Conservation (phyloP, 2,888 invertebrate species). For the Parnassius apollo region DNA sequence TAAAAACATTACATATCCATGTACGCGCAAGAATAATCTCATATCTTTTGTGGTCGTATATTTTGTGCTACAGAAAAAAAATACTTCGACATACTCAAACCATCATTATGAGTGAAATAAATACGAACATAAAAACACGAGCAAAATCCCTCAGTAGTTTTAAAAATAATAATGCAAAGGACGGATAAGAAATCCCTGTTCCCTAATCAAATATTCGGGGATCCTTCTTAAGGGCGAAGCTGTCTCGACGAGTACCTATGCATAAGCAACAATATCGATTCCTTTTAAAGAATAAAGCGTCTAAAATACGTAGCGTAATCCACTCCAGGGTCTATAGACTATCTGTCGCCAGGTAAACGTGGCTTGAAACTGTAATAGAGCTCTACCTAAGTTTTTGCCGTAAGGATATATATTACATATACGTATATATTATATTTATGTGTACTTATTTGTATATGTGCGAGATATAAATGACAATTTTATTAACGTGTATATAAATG, state of each 20-base stretch:
- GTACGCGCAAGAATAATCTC: no score
- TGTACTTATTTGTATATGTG: no score
- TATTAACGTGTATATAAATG: no score
- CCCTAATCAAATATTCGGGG: slow-evolving; percentile 73
- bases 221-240: slow-evolving; percentile 65
- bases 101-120: slow-evolving; percentile 1
- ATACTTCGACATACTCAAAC: background rate
- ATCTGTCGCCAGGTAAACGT: slow-evolving; percentile 31
- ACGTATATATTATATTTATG: no score
- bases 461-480: no score
- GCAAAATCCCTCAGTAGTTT: slow-evolving; percentile 18
- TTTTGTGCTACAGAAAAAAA: no score
- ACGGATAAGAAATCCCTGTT: slow-evolving; percentile 58
- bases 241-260: slow-evolving; percentile 53
- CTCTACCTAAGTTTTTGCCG: background rate
- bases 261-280: slow-evolving; percentile 70
- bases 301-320: slow-evolving; percentile 67
- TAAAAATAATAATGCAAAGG: slow-evolving; percentile 44
- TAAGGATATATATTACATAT: background rate
- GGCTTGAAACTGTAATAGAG: slow-evolving; percentile 24
- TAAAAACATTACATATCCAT: no score
- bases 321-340: slow-evolving; percentile 35
- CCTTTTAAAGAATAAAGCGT: slow-evolving; percentile 68
- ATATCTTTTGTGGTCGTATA: no score
- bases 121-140: slow-evolving; percentile 8